phyloP scores from a whole-genome alignment of 2,113 vertebrate species.

The Charina bottae region DNA sequence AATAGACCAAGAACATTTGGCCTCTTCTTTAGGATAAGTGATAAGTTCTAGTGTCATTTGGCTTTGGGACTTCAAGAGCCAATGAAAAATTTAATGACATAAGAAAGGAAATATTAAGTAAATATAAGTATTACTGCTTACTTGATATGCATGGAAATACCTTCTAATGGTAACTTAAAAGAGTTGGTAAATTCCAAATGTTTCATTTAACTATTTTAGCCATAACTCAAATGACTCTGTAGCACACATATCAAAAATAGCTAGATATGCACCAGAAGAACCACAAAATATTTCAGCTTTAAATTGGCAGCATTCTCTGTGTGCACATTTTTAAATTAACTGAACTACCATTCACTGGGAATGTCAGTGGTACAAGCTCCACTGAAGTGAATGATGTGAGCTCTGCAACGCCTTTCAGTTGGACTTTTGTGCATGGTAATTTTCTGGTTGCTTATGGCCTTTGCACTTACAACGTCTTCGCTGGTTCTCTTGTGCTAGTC shows the following conservation, averaged over 20 bases:
- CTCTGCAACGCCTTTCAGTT: neutral
- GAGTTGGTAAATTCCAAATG: neutral
- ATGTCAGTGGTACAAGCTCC: neutral
- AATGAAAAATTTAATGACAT: neutral
- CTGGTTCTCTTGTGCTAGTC: neutral
- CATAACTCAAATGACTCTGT: neutral
- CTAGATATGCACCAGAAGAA: neutral
- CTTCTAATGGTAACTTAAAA: neutral
- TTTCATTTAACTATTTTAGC: neutral
- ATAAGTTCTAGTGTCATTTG: neutral
- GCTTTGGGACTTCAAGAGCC: neutral
- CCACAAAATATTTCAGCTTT: neutral
- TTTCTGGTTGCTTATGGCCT: neutral
- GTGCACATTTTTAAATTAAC: neutral
- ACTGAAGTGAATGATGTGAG: neutral
- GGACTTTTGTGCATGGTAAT: neutral
- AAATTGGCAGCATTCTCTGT: too few relatives aligned
- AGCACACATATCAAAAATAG: neutral
- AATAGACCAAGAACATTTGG: neutral
- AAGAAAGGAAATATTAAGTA: neutral
- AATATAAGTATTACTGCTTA: fast-evolving
- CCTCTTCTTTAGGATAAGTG: neutral
- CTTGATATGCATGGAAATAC: slow-evolving; percentile 9
- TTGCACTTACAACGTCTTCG: neutral
- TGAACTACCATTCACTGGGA: neutral